Evolutionary conservation across 2,888 invertebrate genomes (phyloP).

Genomic region (Chalcis sispes): DNA sequence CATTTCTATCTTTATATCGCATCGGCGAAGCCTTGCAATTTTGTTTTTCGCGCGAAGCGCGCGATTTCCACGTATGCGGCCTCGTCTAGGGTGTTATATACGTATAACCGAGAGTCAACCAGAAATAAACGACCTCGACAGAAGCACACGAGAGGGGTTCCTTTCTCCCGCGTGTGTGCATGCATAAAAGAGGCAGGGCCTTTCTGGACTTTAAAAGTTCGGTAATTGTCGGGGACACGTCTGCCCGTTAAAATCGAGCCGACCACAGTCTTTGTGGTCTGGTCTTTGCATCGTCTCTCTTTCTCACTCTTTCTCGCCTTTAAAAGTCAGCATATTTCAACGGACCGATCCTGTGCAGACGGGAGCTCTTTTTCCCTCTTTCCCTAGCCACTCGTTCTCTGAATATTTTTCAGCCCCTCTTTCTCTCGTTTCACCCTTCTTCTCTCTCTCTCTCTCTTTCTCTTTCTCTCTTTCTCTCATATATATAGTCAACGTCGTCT

Average conservation of each 20-base stretch:
- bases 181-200: slow-evolving; percentile 56
- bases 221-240: slow-evolving; percentile 75
- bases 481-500: not conserved
- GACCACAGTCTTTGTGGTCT: slow-evolving; percentile 75
- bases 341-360: slow-evolving; percentile 30
- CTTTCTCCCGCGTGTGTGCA: slow-evolving; percentile 56
- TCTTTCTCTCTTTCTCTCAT: not conserved
- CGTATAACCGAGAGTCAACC: no score
- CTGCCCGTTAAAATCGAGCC: slow-evolving; percentile 74
- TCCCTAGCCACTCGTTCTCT: not conserved
- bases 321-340: slow-evolving; percentile 76
- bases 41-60: no score
- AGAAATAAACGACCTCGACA: no score
- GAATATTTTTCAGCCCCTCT: slow-evolving; percentile 39
- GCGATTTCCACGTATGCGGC: no score
- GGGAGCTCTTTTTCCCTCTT: slow-evolving; percentile 32
- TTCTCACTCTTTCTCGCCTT: slow-evolving; percentile 61
- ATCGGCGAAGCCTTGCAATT: no score
- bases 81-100: no score
- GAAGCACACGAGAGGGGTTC: no score
- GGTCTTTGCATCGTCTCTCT: slow-evolving; percentile 56
- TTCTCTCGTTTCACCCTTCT: not conserved
- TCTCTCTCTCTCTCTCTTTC: not conserved
- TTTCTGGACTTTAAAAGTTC: slow-evolving; percentile 73
- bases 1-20: no score